Evolutionary conservation across 2,113 vertebrate genomes (phyloP).

Genomic region (Sterrhoptilus dennistouni): DNA sequence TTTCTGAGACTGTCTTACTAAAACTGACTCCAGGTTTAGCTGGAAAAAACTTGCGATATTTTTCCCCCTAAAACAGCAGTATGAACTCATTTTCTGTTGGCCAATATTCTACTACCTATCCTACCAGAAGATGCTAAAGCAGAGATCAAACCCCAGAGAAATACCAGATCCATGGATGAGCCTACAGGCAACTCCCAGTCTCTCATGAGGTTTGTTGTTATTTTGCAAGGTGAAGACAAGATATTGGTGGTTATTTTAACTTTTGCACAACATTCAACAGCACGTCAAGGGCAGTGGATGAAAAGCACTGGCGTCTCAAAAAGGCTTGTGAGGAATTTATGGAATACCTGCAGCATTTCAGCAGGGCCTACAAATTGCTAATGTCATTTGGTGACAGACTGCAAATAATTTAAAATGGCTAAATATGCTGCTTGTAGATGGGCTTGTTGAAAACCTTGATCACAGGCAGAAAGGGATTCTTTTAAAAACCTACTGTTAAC

Average conservation of each 20-base stretch:
- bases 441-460: slow-evolving; percentile 60
- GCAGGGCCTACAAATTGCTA: slow-evolving; percentile 12
- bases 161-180: neutral
- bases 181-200: neutral
- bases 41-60: neutral
- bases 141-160: neutral
- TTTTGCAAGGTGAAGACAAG: neutral
- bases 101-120: neutral
- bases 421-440: slow-evolving; percentile 18
- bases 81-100: neutral
- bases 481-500: slow-evolving; percentile 46
- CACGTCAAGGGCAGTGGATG: neutral
- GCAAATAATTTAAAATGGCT: slow-evolving; percentile 52
- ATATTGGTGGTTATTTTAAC: accelerated
- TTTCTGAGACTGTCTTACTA: neutral
- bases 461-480: slow-evolving; percentile 24
- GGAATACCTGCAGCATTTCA: slow-evolving; percentile 17
- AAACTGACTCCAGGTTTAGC: neutral
- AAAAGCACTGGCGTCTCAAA: neutral
- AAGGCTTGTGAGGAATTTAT: neutral
- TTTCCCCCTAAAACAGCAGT: neutral
- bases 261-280: neutral
- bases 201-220: neutral
- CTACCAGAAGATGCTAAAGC: neutral
- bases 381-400: slow-evolving; percentile 37